These are phyloP conservation scores for Rhingia campestris DNA, from an alignment of 2,888 invertebrate species.

Conservation along the genomic window DNA sequence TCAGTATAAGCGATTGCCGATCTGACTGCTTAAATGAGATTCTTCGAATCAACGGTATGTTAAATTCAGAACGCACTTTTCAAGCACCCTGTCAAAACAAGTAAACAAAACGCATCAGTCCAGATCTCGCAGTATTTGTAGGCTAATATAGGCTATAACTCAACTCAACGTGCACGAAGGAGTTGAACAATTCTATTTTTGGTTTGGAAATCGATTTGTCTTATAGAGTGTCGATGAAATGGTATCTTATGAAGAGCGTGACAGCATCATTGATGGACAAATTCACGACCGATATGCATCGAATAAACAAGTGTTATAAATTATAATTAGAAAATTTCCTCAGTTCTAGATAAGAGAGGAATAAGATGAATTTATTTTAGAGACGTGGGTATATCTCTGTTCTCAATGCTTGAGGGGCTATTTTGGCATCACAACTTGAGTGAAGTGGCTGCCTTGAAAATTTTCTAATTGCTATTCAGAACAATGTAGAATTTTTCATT, in stretches of 20 bases:
- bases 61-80: conserved; percentile 61
- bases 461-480: no score
- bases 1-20: conserved; percentile 46
- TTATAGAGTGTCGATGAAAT: conserved; percentile 71
- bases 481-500: no score
- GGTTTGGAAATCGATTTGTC: conserved; percentile 71
- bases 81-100: conserved; percentile 81
- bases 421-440: conserved; percentile 1
- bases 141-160: neutral
- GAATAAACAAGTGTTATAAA: conserved; percentile 72
- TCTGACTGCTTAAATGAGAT: conserved; percentile 69
- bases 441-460: conserved; percentile 10
- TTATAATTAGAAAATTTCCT: conserved; percentile 63
- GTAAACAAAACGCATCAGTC: conserved; percentile 78
- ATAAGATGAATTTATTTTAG: conserved; percentile 48
- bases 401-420: conserved; percentile 4
- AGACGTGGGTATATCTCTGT: conserved; percentile 7
- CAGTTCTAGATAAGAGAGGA: neutral
- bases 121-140: conserved; percentile 13
- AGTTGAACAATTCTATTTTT: conserved; percentile 56
- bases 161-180: conserved; percentile 11
- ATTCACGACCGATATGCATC: conserved; percentile 76
- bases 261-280: conserved; percentile 78
- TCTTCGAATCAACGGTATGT: conserved; percentile 53
- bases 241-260: conserved; percentile 70